These are phyloP conservation scores for Ectemnius lituratus DNA, from an alignment of 2,888 invertebrate species.

Conservation along the genomic window DNA sequence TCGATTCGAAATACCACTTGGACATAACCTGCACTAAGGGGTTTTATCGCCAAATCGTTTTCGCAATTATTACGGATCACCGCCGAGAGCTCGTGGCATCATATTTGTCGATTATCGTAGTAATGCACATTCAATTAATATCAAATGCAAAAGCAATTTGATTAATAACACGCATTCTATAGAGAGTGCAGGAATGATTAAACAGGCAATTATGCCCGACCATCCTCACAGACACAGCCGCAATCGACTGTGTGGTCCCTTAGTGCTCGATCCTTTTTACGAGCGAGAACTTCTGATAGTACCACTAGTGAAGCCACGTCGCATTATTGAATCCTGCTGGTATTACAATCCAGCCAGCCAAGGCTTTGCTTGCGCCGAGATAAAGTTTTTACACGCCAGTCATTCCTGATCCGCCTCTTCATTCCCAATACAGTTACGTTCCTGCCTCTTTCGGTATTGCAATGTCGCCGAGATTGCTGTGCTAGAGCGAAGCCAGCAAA, in stretches of 20 bases:
- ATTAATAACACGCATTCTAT: constrained; percentile 21
- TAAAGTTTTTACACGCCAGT: constrained; percentile 9
- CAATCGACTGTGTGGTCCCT: too few relatives aligned
- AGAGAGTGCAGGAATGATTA: constrained; percentile 1
- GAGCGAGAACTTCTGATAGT: too few relatives aligned
- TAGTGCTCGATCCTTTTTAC: too few relatives aligned
- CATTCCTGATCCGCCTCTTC: constrained; percentile 4
- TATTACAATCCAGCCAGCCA: constrained; percentile 4
- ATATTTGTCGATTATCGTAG: constrained; percentile 10
- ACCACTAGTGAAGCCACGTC: too few relatives aligned
- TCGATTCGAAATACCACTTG: background rate
- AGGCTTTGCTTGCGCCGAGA: constrained; percentile 35
- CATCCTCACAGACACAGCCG: background rate
- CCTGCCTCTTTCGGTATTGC: background rate
- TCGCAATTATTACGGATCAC: background rate
- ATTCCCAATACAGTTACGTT: constrained; percentile 10
- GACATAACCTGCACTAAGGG: background rate
- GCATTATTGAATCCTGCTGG: too few relatives aligned
- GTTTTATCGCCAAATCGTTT: constrained; percentile 3
- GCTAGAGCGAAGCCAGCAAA: constrained; percentile 1
- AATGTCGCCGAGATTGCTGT: background rate
- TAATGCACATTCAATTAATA: constrained; percentile 36
- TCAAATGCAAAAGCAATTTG: constrained; percentile 21
- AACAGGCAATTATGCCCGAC: constrained; percentile 9
- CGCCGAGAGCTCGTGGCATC: background rate